These are phyloP conservation scores for Paragorgia papillata DNA, from an alignment of 92 coral and sea anemone species.

Conservation along the genomic window DNA sequence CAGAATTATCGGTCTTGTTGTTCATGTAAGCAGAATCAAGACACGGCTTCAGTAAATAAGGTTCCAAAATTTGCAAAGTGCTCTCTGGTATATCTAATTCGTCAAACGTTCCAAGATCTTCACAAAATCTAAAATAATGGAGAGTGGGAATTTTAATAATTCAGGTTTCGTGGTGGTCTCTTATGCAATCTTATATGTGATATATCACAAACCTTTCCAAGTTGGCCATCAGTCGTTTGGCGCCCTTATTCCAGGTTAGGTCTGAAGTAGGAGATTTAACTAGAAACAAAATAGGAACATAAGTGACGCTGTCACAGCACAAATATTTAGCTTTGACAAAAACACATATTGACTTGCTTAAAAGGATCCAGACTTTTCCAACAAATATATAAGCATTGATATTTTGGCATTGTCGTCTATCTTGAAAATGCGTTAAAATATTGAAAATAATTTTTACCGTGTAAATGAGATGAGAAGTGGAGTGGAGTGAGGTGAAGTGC, in stretches of 20 bases:
- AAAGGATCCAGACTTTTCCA: too few species aligned
- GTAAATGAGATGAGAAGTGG: too few species aligned
- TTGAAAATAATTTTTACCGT: too few species aligned
- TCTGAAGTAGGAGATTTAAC: slow-evolving; percentile 97
- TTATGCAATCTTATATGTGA: too few species aligned
- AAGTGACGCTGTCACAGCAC: not conserved
- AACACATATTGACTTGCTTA: too few species aligned
- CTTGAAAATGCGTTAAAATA: too few species aligned
- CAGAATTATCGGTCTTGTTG: slow-evolving; percentile 82
- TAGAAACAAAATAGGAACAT: slow-evolving; percentile 23
- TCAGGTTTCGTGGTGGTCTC: too few species aligned
- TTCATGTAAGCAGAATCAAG: slow-evolving; percentile 79
- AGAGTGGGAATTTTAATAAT: too few species aligned
- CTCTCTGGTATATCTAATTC: slow-evolving; percentile 81
- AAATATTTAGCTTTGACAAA: not conserved
- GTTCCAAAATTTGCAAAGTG: slow-evolving; percentile 88
- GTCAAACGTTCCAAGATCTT: slow-evolving; percentile 81
- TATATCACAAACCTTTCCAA: slow-evolving; percentile 72
- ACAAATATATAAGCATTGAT: too few species aligned
- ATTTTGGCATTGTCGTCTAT: too few species aligned
- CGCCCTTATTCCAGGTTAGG: slow-evolving; percentile 99
- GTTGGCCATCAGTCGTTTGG: slow-evolving; percentile 98
- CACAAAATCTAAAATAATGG: slow-evolving; percentile 74
- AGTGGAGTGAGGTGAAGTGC: too few species aligned
- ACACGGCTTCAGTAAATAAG: slow-evolving; percentile 91